These are phyloP conservation scores for Nettapus auritus DNA, from an alignment of 2,113 vertebrate genomes.

Conservation along the genomic window DNA sequence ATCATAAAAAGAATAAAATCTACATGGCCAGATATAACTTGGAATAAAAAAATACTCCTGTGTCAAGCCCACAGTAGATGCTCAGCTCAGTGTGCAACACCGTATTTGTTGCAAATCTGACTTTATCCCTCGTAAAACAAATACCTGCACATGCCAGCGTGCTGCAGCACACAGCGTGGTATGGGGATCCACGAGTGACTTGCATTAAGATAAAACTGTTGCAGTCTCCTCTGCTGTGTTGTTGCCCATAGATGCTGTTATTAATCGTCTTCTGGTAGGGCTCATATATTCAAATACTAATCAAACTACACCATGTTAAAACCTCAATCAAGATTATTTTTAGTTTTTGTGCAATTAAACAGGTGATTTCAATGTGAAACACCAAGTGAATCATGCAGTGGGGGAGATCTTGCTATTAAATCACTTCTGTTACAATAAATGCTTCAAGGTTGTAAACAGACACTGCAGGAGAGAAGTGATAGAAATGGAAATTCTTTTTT, in stretches of 20 bases:
- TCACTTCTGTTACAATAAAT: not conserved
- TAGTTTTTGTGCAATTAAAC: not conserved
- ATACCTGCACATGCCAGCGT: not conserved
- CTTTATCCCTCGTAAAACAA: not conserved
- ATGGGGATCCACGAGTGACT: too few relatives aligned
- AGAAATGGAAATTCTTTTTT: not conserved
- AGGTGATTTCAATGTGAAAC: not conserved
- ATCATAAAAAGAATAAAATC: not conserved
- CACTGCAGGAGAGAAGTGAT: not conserved
- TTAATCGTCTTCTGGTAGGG: not conserved
- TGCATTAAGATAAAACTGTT: not conserved
- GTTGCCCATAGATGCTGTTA: not conserved
- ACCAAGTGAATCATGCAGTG: not conserved
- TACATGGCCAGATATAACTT: not conserved
- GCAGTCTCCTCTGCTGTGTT: not conserved
- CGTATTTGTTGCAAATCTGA: not conserved
- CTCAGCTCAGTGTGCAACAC: not conserved
- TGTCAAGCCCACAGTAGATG: not conserved
- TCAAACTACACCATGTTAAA: not conserved
- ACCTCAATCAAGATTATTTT: not conserved
- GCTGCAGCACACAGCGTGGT: not conserved
- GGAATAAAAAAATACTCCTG: not conserved
- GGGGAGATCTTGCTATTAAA: not conserved
- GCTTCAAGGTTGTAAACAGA: not conserved
- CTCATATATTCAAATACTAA: not conserved